Base-by-base conservation (phyloP, 2,113 vertebrate species). In the Oreamnos americanus region DNA sequence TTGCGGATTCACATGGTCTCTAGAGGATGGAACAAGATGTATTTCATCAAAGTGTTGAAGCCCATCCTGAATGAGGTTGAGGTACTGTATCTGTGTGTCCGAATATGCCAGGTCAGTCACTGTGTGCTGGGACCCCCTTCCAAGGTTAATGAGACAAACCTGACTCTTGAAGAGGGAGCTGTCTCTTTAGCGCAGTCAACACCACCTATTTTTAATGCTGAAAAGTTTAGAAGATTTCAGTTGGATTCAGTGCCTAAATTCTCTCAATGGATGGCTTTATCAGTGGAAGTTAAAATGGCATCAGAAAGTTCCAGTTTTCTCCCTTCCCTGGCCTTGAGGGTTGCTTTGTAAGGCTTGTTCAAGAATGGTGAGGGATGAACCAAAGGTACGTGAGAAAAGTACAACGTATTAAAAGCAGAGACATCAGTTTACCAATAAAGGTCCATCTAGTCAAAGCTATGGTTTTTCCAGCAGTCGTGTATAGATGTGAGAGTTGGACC, bases 31-130 rank as follows among this genome's bases (percentile, higher is more conserved):
- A 57, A 16, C 45, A 90, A 88, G 71, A 94, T 88, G 0, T 47
- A 96, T 97, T 97, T 97, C 79, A 96, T 96, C 39, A 19, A 84
- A 36, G 53, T 89, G 78, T 58, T 94, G 86, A 83, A 96, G 64
- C 55, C 62, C 81, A 10, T 55, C 97, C 89, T 83, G 92, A 97
- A 92, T 71, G 92, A 96, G 93, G 58, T 16, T 58, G 36, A 93
- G 55, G 78, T 0, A 26, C 95, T 95, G 64, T 96, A 94, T 87
- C 71, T 47, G 85, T 84, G 93, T 91, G 89, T 82, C 90, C 12
- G 47, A 93, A 93, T 49, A 55, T 9, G 60, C 90, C 71, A 64
- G 51, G 86, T 82, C 89, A 51, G 6, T 49, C 60, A 2, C 93
- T 43, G 58, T 82, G 88, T 39, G 58, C 78, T 19, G 36, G 90